phyloP scores from a whole-genome alignment of 2,113 vertebrate species.

The Chascanopsetta lugubris region DNA sequence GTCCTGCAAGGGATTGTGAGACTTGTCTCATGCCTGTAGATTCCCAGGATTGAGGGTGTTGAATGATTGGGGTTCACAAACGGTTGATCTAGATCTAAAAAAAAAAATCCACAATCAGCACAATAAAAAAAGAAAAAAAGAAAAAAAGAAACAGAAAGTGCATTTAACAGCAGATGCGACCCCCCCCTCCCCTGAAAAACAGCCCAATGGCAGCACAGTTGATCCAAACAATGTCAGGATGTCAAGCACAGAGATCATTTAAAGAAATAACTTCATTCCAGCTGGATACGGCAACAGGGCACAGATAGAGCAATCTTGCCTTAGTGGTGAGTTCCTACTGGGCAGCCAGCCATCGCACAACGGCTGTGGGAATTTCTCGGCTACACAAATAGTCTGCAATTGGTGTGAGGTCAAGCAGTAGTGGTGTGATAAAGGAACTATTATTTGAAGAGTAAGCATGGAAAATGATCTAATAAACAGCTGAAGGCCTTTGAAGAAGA shows the following conservation, averaged over 20 bases:
- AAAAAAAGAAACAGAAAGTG: slow-evolving; percentile 14
- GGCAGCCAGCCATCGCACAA: slow-evolving; percentile 38
- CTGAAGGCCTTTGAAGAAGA: slow-evolving; percentile 49
- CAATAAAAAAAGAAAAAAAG: slow-evolving; percentile 12
- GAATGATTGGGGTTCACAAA: slow-evolving; percentile 73
- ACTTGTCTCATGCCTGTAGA: slow-evolving; percentile 43
- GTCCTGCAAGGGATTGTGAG: slow-evolving; percentile 87
- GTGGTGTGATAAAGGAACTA: slow-evolving; percentile 41
- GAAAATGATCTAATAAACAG: slow-evolving; percentile 67
- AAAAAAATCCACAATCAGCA: neutral
- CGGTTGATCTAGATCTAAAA: slow-evolving; percentile 81
- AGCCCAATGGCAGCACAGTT: slow-evolving; percentile 3
- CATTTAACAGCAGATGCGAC: slow-evolving; percentile 25
- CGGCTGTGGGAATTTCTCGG: slow-evolving; percentile 53
- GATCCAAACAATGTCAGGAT: slow-evolving; percentile 20
- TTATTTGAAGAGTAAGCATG: slow-evolving; percentile 60
- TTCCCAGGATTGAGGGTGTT: slow-evolving; percentile 37
- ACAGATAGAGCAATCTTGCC: slow-evolving; percentile 15
- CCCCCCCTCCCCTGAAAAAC: no score
- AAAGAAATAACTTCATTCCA: slow-evolving; percentile 41
- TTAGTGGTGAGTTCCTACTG: slow-evolving; percentile 20
- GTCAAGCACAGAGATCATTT: slow-evolving; percentile 28
- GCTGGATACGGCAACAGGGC: slow-evolving; percentile 36
- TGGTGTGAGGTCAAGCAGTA: slow-evolving; percentile 54
- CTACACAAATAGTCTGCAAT: slow-evolving; percentile 51